These are phyloP conservation scores for Equus przewalskii DNA, from an alignment of 2,113 vertebrate species.

Conservation along the genomic window DNA sequence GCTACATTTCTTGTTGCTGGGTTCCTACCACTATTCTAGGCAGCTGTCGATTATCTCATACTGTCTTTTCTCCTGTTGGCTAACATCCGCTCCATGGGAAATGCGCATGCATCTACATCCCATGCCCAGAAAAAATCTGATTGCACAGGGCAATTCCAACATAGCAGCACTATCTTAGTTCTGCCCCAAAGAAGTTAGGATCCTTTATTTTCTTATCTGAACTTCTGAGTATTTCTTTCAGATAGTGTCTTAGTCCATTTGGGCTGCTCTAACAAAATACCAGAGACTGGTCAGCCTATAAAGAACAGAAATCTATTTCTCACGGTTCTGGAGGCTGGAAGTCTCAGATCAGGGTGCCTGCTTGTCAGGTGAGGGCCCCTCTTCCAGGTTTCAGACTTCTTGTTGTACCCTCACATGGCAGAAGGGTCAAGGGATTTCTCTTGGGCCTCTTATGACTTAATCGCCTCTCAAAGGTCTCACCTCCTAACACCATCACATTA, in stretches of 20 bases:
- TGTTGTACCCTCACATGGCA: too few relatives aligned
- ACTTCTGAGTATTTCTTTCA: background rate
- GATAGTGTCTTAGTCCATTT: background rate
- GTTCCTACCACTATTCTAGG: background rate
- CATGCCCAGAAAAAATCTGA: background rate
- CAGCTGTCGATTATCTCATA: background rate
- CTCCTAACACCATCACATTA: background rate
- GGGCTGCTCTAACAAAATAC: background rate
- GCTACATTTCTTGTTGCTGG: background rate
- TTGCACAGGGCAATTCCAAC: background rate
- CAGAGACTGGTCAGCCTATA: background rate
- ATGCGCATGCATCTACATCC: background rate
- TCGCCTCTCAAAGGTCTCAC: background rate
- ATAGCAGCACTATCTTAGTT: background rate
- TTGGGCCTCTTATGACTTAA: background rate
- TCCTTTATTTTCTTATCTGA: background rate
- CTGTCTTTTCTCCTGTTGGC: background rate
- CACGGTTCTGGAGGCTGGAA: background rate
- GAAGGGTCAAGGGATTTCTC: background rate
- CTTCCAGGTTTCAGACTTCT: background rate
- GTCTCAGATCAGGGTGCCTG: background rate
- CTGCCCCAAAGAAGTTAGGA: background rate
- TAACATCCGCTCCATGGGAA: background rate
- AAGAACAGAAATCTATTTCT: background rate
- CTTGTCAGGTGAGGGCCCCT: background rate